Base-by-base conservation (phyloP, 2,888 invertebrate genomes). In the Aphidius colemani region DNA sequence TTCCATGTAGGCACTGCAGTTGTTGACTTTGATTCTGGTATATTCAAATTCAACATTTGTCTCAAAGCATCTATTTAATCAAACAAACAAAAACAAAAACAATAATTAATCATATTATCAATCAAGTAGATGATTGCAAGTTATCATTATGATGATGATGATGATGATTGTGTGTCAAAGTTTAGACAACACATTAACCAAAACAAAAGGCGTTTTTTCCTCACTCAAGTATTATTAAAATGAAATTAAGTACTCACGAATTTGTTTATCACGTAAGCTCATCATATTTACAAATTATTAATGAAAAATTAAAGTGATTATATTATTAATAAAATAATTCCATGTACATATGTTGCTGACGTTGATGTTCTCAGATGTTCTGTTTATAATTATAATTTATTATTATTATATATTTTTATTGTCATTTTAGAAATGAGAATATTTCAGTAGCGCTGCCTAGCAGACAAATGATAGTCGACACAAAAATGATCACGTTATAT, bases 21-120 rank as follows among this genome's bases (percentile, higher is more conserved):
- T 55, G 90, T 86, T 65, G 88, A 86, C 82, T 93, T 94, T 3
- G 89, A 89, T 67, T 90, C 85, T 45, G 91, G 88, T 74, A 91
- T 89, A 83, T 97, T 96, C 64, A 98, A 86, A 85, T 97, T 97
- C 66, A 98, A 86, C 96, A 98, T 97, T 85, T 95, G 95, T 85
- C 93, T 95, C 69, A 98, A 85, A 71, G 96, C 95, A 87, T 88
- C 95, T 96, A 84, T 66, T 86, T 86, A 59, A 53, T 11, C 44
- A 55, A 45, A 40, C 49, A 11, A 18, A 45, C 2, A 55, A 44
- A 55, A 46, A 11, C n/a, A 18, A 44, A 44, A 45, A 30, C 49
- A 41, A 60, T 53, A 57, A 64, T 59, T 13, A 46, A 49, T 40
- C 13, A 50, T 30, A 50, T 46, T 30, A 30, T 18, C 2, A 43